Evolutionary conservation across 1,140 invertebrate species (phyloP).

Genomic region (Aplysia californica): DNA sequence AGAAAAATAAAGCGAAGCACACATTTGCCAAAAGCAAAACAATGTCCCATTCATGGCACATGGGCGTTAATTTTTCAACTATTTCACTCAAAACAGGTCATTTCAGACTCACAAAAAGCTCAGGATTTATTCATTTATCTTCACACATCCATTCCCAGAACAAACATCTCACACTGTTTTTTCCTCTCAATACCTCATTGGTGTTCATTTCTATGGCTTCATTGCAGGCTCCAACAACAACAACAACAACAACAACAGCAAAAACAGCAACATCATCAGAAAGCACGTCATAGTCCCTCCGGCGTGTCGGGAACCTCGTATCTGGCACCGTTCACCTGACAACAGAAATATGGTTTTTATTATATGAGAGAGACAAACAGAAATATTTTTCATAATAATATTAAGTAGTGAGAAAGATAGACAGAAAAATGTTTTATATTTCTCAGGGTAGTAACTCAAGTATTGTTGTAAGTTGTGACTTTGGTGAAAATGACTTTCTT

Average conservation of each 20-base stretch:
- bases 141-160: background rate
- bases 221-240: too few relatives aligned
- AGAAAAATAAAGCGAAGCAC: background rate
- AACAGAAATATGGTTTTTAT: conserved; percentile 63
- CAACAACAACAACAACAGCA: too few relatives aligned
- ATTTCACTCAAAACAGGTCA: too few relatives aligned
- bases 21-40: background rate
- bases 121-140: background rate
- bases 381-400: background rate
- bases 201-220: conserved; percentile 35
- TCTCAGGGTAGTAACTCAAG: conserved; percentile 61
- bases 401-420: too few relatives aligned
- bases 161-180: background rate
- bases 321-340: conserved; percentile 66
- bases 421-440: background rate
- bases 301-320: conserved; percentile 60
- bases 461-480: conserved; percentile 42
- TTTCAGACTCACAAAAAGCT: too few relatives aligned
- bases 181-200: background rate
- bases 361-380: background rate
- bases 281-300: too few relatives aligned
- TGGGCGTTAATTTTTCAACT: too few relatives aligned
- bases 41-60: too few relatives aligned
- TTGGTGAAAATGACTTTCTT: conserved; percentile 37
- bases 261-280: too few relatives aligned